Evolutionary conservation across 2,888 invertebrate genomes (phyloP), one percentile per base, ranked within the genome.

Genomic region (Mesorhabditis spiculigera): DNA sequence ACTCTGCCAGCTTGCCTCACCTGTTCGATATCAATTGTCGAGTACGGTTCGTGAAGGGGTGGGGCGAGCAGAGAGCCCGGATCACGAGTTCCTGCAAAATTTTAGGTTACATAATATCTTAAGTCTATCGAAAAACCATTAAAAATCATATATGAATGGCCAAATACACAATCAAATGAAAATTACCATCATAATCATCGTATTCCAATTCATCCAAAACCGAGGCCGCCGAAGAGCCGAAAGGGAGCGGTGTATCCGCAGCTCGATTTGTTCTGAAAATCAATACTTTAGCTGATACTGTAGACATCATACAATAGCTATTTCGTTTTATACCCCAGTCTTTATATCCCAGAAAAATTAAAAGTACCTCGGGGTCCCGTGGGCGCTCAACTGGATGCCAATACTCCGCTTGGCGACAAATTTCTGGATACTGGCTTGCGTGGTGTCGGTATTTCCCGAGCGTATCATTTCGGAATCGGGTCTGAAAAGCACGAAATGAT

Each of bases 21-120:
- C 68, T 79, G 77, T 68, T 83, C 83, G 45, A 83, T 83, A 74
- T 83, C 83, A 67, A 83, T 83, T 63, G 82, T 79, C 28, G 82
- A 78, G 62, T 75, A 73, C 67, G 80, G 75, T n/a, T 73, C 73
- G 65, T 75, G 77, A 42, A 69, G 68, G 43, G 73, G 71, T 45
- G 81, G 80, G 42, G 76, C 75, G 43, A 82, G 69, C 13, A 82
- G 72, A 63, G 76, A 76, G 6, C 80, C 82, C 5, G 81, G 80
- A 50, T 50, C 50, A 10, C 50, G 50, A 50, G 50, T 50, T 50
- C 50, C 50, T 50, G 50, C 13, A 50, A 50, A 50, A 50, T n/a
- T n/a, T n/a, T n/a, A n/a, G n/a, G n/a, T n/a, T n/a, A n/a, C n/a
- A n/a, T n/a, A n/a, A n/a, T n/a, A n/a, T n/a, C n/a, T n/a, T n/a